Evolutionary conservation across 2,113 vertebrate species (phyloP), one percentile per base, ranked within the genome.

Genomic region (Origma solitaria): DNA sequence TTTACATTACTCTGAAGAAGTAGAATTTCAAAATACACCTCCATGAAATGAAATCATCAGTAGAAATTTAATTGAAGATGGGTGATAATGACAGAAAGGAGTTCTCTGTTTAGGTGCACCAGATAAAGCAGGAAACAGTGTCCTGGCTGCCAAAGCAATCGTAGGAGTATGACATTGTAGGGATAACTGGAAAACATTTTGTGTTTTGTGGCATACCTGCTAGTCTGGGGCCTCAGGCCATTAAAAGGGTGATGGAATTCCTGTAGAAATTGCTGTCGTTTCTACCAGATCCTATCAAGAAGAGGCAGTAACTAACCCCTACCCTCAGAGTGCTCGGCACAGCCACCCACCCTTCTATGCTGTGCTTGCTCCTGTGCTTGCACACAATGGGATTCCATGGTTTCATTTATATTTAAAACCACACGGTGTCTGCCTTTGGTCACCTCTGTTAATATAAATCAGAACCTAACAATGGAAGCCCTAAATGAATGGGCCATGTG

Each of bases 381-480:
- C 53, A 94, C 73, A 91, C 91, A 73, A 16, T 89, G 73, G 88
- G 53, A 78, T 87, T 68, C 81, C 58, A 7, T 57, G 53, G 31
- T 40, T 87, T 47, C 44, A 8, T 84, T 92, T 68, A 1, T 42
- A 38, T 89, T 87, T 71, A 49, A 71, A 81, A 15, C 56, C 40
- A 44, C 5, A 3, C 13, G 24, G 57, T 92, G 44, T 15, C 80
- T 94, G 91, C 69, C 83, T 71, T 60, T 79, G 91, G 77, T 65
- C 73, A 91, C 93, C 89, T 87, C 84, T 37, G 8, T 17, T 64
- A 69, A 51, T 65, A 50, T 56, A 92, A 94, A 97, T 92, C 84
- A 89, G 44, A 40, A 31, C 24, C 58, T 45, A 82, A 76, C 84
- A 91, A 80, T 92, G 57, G 65, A 82, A 80, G 91, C 73, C 57